Base-by-base conservation (phyloP, 2,113 vertebrate genomes). In the Morone saxatilis region DNA sequence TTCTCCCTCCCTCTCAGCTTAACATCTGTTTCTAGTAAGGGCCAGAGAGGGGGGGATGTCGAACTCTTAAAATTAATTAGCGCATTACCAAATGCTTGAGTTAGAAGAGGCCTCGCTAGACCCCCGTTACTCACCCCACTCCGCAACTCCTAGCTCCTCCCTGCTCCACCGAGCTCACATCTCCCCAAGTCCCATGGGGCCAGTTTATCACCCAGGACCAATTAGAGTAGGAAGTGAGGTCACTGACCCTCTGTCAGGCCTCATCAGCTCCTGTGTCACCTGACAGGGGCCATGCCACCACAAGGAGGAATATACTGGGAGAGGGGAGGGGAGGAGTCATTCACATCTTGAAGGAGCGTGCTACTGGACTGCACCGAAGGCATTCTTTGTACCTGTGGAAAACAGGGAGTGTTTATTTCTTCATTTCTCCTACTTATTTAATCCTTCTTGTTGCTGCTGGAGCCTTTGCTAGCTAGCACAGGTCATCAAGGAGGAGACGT, bases 11-110 rank as follows among this genome's bases (percentile, higher is more conserved):
- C 73, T 60, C 74, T 53, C 69, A 48, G 36, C 72, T 66, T 80
- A 89, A 93, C 92, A 94, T 93, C 92, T 94, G 93, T 90, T 94
- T 93, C 81, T n/a, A 71, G 80, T 92, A 80, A 93, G 90, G 81
- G 80, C 87, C 83, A 88, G 66, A 75, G 70, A 86, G 82, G 89
- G 82, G 89, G 73, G 79, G 68, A 81, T 81, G 91, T 89, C 45
- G 81, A 92, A 87, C 89, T 89, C 90, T 88, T 91, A 88, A 89
- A 94, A 94, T 94, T 93, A 95, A 94, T 94, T 94, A 93, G 92
- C 81, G 76, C 81, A 88, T 93, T 93, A 93, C 88, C 84, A 70
- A 92, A 89, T 71, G 88, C 92, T 91, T 17, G 54, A 89, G 87
- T 76, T 83, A 82, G 81, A 73, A 72, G 86, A 90, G 89, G 63